phyloP scores from a whole-genome alignment of 2,888 invertebrate species.

The Chrysotoxum bicinctum region DNA sequence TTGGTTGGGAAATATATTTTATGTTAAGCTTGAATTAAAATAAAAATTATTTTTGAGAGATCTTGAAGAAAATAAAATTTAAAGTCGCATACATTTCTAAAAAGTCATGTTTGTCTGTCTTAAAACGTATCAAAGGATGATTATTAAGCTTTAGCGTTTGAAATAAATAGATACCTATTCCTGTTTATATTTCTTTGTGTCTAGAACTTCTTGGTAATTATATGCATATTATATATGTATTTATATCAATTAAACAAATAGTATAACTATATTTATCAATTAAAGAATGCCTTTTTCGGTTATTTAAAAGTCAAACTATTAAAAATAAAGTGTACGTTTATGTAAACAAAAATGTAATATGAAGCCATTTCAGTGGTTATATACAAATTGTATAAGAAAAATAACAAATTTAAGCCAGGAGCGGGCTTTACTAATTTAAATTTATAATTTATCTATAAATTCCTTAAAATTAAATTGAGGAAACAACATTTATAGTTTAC shows the following conservation, averaged over 20 bases:
- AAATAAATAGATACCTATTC: too few species aligned
- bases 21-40: too few species aligned
- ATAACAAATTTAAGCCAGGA: constrained; percentile 77
- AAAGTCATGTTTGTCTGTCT: too few species aligned
- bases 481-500: constrained; percentile 47
- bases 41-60: too few species aligned
- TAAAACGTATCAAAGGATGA: not conserved
- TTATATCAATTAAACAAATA: too few species aligned
- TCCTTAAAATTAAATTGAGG: constrained; percentile 54
- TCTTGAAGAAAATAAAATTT: not conserved
- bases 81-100: too few species aligned
- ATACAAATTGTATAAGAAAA: constrained; percentile 32
- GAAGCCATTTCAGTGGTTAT: constrained; percentile 46
- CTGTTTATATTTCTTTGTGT: too few species aligned
- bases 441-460: not conserved
- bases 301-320: not conserved
- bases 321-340: not conserved
- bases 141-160: too few species aligned
- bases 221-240: too few species aligned
- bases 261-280: too few species aligned
- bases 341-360: constrained; percentile 15
- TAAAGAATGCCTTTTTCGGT: not conserved
- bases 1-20: too few species aligned
- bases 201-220: too few species aligned
- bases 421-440: constrained; percentile 75